Conservation (phyloP, 2,113 vertebrate genomes). For the Tinamus guttatus region DNA sequence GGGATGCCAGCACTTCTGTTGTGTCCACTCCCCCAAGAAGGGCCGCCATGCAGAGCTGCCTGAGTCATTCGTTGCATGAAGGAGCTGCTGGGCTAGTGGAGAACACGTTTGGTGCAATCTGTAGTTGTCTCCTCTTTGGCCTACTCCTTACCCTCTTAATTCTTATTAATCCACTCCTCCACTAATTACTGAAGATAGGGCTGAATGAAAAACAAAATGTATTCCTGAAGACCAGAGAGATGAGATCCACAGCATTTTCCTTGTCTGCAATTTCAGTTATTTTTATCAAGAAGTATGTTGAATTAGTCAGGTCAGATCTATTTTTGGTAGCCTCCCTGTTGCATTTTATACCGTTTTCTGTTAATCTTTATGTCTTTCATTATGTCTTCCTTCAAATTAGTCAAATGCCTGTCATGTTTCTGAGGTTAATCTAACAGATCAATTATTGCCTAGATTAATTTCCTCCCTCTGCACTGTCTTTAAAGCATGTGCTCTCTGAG, state of each 20-base stretch:
- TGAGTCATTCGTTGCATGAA: background rate
- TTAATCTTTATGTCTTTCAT: background rate
- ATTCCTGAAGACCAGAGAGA: background rate
- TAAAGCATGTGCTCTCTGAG: background rate
- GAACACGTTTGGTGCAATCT: background rate
- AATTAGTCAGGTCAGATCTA: slow-evolving; percentile 7
- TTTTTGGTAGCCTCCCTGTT: slow-evolving; percentile 5
- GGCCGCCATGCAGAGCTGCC: fast-evolving
- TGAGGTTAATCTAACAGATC: slow-evolving; percentile 26
- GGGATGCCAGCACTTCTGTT: background rate
- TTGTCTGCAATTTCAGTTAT: background rate
- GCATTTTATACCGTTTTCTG: background rate
- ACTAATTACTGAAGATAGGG: background rate
- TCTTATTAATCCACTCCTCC: background rate
- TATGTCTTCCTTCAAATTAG: background rate
- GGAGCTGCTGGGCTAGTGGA: fast-evolving
- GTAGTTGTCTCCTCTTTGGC: background rate
- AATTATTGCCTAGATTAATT: background rate
- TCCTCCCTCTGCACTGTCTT: background rate
- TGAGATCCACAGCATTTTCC: background rate
- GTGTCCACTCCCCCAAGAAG: too few relatives aligned
- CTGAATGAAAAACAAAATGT: background rate
- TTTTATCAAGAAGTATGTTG: background rate
- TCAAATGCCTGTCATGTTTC: background rate
- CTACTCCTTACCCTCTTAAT: background rate